These are phyloP conservation scores for Strix occidentalis DNA, from an alignment of 2,797 vertebrate genomes.

Conservation along the genomic window DNA sequence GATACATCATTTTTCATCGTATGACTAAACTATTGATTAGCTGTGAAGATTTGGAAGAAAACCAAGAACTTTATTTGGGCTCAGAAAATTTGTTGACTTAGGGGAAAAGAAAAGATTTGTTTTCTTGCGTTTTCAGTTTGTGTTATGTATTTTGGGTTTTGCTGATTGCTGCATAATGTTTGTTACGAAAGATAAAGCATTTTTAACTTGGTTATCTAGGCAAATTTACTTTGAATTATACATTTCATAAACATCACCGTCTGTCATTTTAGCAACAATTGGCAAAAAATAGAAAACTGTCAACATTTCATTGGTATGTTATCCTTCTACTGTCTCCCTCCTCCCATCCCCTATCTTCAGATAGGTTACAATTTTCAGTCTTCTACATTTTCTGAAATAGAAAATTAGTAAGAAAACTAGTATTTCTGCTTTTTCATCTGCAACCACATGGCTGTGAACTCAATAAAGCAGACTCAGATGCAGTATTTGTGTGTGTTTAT, in stretches of 20 bases:
- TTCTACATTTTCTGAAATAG: constrained; percentile 41
- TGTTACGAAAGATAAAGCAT: constrained; percentile 72
- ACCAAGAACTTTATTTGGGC: constrained; percentile 51
- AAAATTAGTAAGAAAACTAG: constrained; percentile 30
- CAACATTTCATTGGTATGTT: constrained; percentile 51
- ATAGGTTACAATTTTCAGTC: constrained; percentile 35
- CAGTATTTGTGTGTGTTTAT: background rate
- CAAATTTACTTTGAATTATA: constrained; percentile 76
- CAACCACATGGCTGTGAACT: background rate
- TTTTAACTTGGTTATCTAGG: constrained; percentile 71
- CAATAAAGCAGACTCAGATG: background rate
- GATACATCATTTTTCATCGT: constrained; percentile 27
- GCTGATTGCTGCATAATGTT: constrained; percentile 58
- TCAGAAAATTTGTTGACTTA: constrained; percentile 50
- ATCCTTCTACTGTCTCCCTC: background rate
- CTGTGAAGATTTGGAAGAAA: constrained; percentile 50
- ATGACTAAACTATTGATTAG: constrained; percentile 55
- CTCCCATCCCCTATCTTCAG: background rate
- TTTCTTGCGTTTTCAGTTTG: constrained; percentile 43
- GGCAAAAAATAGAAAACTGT: constrained; percentile 67
- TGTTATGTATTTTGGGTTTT: constrained; percentile 51
- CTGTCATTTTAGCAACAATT: constrained; percentile 74
- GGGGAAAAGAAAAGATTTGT: constrained; percentile 37
- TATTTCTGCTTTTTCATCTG: background rate
- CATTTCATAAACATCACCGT: constrained; percentile 70